Conservation (phyloP, 2,888 invertebrate genomes). For the Zeuzera pyrina region DNA sequence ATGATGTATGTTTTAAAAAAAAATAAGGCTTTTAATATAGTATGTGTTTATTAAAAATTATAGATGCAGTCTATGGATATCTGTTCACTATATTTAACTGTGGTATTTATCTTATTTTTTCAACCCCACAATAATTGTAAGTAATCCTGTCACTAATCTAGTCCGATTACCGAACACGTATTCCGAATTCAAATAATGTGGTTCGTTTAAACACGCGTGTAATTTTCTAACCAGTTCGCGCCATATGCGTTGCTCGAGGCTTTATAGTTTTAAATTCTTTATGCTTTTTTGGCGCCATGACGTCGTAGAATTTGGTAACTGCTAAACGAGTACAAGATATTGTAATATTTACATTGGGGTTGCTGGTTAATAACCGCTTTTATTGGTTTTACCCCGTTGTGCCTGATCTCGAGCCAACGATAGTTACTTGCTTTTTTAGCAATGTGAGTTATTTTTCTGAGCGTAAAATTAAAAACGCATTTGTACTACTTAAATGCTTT, state of each 20-base stretch:
- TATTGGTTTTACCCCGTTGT: conserved; percentile 47
- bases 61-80: too few species aligned
- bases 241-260: conserved; percentile 60
- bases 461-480: too few species aligned
- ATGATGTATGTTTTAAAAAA: too few species aligned
- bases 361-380: conserved; percentile 53
- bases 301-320: conserved; percentile 37
- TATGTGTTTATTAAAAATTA: too few species aligned
- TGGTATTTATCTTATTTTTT: background rate
- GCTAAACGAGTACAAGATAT: conserved; percentile 8
- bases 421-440: conserved; percentile 2
- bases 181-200: conserved; percentile 51
- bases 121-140: conserved; percentile 43
- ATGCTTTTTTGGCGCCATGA: conserved; percentile 43
- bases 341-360: conserved; percentile 40
- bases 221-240: conserved; percentile 44
- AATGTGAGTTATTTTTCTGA: too few species aligned
- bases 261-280: conserved; percentile 13
- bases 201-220: conserved; percentile 59
- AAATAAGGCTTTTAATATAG: too few species aligned
- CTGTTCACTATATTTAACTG: too few species aligned
- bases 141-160: conserved; percentile 64
- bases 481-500: too few species aligned
- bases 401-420: conserved; percentile 31
- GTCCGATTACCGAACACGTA: conserved; percentile 51